Conservation (phyloP, 1,140 invertebrate genomes). For the Apis mellifera region DNA sequence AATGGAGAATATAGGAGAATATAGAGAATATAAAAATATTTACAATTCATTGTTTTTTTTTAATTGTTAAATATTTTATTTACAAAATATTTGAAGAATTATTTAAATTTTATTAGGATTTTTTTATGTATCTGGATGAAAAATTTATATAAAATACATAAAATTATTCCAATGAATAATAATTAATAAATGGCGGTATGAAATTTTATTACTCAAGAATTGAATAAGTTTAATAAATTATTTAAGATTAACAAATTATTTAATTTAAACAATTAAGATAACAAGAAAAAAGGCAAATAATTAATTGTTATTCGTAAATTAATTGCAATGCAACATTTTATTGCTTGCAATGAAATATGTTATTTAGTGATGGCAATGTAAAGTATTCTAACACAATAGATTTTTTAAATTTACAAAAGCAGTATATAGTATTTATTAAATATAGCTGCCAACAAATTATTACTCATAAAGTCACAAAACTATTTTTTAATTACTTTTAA, state of each 20-base stretch:
- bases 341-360: not conserved
- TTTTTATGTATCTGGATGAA: conserved; percentile 21
- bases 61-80: not conserved
- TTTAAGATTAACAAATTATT: conserved; percentile 1
- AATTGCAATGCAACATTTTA: not conserved
- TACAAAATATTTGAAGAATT: not conserved
- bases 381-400: not conserved
- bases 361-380: not conserved
- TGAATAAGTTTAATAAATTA: not conserved
- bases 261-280: not conserved
- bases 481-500: not conserved
- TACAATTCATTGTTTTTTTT: not conserved
- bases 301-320: not conserved
- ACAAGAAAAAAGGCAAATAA: too few species aligned
- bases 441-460: conserved; percentile 29
- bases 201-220: not conserved
- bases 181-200: not conserved
- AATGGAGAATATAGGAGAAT: not conserved
- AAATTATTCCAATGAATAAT: not conserved
- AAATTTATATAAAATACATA: conserved; percentile 14
- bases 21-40: too few species aligned
- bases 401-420: conserved; percentile 20
- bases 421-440: conserved; percentile 28
- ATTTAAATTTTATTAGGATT: not conserved
- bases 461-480: not conserved